Evolutionary conservation across 92 coral and sea anemone species (phyloP), one percentile per base, ranked within the genome.

Genomic region (Bergia puertoricense): DNA sequence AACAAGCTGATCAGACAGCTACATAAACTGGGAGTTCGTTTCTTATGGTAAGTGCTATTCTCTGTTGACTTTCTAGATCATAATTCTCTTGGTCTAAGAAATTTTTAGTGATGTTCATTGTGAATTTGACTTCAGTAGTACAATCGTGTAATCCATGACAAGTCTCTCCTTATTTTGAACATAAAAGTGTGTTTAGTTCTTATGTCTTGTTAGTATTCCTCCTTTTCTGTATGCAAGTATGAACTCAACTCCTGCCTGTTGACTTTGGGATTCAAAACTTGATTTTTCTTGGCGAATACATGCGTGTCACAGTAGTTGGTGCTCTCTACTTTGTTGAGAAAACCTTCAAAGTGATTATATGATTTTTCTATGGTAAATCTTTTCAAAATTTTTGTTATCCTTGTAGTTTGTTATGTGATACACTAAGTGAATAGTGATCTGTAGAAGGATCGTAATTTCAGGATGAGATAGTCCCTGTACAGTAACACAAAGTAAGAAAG

Each of bases 31-130:
- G 54, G 82, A 85, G 57, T 81, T 62, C 79, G 57, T 84, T 88
- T 86, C 90, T 86, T 79, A 95, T 95, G 98, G 98, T 95, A 81
- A 93, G 98, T 92, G 68, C 77, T 45, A 72, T 8, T 46, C 11
- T 46, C 41, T n/a, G 10, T 89, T 89, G 85, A 81, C 86, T 86
- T 81, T 90, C 81, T 88, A 68, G 85, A 92, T 39, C 90, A 89
- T 90, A 82, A 41, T 89, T 89, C 93, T 36, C 84, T 85, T 51
- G 68, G 76, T 44, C 56, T 44, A 51, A 57, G 79, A 81, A 48
- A 36, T 73, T 79, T 89, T 85, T 69, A 71, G 88, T 79, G 92
- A 91, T 85, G 90, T 62, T 85, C 79, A 85, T 89, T 85, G 89
- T 89, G 62, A 85, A 89, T 80, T 85, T 81, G 77, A 73, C 81